Conservation (phyloP, 2,113 vertebrate species). For the Sturnira hondurensis region DNA sequence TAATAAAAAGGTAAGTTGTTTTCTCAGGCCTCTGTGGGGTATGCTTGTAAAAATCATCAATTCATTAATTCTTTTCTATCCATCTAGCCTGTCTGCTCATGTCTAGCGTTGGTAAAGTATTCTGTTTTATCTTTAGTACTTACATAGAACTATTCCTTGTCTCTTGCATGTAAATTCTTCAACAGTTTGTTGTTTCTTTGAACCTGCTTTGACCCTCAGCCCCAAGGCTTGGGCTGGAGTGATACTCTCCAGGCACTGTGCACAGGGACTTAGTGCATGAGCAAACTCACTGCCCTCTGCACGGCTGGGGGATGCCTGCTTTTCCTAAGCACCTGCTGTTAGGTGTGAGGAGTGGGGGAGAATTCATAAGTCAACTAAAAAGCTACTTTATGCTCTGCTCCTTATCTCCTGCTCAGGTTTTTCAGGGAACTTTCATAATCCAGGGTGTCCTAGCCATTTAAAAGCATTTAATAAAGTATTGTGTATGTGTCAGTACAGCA, state of each 20-base stretch:
- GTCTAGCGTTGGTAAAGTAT: background rate
- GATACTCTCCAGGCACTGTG: background rate
- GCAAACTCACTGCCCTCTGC: background rate
- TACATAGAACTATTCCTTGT: background rate
- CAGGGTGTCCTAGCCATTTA: background rate
- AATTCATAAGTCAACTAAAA: background rate
- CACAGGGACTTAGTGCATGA: background rate
- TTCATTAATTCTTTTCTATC: slow-evolving; percentile 41
- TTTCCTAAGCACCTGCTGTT: background rate
- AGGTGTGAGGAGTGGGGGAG: background rate
- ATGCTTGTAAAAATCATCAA: background rate
- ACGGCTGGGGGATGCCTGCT: background rate
- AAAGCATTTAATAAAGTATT: background rate
- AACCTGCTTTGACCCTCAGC: background rate
- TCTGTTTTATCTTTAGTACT: background rate
- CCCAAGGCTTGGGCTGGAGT: background rate
- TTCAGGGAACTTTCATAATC: background rate
- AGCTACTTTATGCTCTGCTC: no score
- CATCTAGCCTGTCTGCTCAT: background rate
- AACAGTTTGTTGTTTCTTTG: background rate
- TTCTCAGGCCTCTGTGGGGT: background rate
- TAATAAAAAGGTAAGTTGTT: background rate
- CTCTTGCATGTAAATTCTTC: slow-evolving; percentile 6
- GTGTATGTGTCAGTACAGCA: background rate
- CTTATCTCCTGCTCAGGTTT: background rate